Evolutionary conservation across 1,140 invertebrate species (phyloP).

Genomic region (Mya arenaria): DNA sequence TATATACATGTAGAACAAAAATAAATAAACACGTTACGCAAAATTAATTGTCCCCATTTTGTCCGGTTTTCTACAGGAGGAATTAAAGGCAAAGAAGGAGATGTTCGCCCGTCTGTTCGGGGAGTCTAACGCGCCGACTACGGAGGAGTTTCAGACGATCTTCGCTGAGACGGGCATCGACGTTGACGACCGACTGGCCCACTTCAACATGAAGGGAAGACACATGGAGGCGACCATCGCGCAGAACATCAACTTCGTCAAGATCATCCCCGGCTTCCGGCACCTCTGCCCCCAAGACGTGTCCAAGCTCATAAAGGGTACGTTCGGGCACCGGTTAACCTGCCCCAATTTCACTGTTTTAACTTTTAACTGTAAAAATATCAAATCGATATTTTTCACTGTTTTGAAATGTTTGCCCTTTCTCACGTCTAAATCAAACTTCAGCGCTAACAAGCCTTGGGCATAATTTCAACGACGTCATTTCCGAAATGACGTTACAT

Average conservation of each 20-base stretch:
- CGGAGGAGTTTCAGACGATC: slow-evolving; percentile 39
- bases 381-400: background rate
- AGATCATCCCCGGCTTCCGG: slow-evolving; percentile 47
- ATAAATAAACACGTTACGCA: too few species aligned
- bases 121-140: background rate
- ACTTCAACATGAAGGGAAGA: slow-evolving; percentile 46
- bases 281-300: slow-evolving; percentile 39
- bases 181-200: slow-evolving; percentile 29
- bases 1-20: too few species aligned
- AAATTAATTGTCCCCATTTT: too few species aligned
- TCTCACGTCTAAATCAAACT: too few species aligned
- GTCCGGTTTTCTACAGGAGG: slow-evolving; percentile 3
- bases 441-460: too few species aligned
- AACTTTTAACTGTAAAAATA: slow-evolving; percentile 1
- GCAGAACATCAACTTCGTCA: slow-evolving; percentile 49
- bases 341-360: background rate
- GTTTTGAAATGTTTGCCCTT: too few species aligned
- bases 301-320: slow-evolving; percentile 47
- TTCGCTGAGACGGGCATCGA: slow-evolving; percentile 51
- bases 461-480: too few species aligned
- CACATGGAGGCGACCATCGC: slow-evolving; percentile 48
- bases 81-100: slow-evolving; percentile 11
- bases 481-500: too few species aligned
- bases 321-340: background rate
- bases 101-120: slow-evolving; percentile 28